Conservation (phyloP, 2,888 invertebrate genomes). For the Tyria jacobaeae region DNA sequence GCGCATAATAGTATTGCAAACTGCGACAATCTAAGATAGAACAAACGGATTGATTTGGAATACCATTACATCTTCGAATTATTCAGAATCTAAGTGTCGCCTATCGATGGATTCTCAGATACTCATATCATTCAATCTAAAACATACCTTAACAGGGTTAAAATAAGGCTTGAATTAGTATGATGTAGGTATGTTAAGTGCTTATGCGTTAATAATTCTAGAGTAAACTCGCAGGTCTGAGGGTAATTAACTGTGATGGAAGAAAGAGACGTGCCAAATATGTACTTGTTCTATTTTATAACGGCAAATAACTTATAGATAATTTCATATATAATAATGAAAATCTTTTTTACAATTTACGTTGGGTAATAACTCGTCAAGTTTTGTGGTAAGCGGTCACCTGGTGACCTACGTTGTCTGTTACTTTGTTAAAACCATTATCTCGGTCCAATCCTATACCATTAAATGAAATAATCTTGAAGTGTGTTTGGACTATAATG, state of each 20-base stretch:
- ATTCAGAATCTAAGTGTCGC: conserved; percentile 52
- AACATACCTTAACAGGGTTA: conserved; percentile 23
- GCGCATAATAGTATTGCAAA: background rate
- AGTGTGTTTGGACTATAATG: too few relatives aligned
- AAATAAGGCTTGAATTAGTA: conserved; percentile 33
- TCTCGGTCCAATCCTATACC: too few relatives aligned
- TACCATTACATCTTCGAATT: conserved; percentile 46
- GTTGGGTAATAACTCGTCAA: too few relatives aligned
- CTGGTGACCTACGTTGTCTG: too few relatives aligned
- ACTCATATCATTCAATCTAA: conserved; percentile 15
- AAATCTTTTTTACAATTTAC: too few relatives aligned
- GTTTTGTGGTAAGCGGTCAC: too few relatives aligned
- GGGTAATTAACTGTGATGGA: conserved; percentile 36
- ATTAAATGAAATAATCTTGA: too few relatives aligned
- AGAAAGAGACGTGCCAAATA: background rate
- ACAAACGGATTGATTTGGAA: conserved; percentile 47
- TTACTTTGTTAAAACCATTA: too few relatives aligned
- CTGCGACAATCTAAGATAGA: conserved; percentile 26
- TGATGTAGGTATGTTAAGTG: conserved; percentile 24
- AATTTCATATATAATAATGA: too few relatives aligned
- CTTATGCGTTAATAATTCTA: conserved; percentile 62
- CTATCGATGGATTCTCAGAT: conserved; percentile 53
- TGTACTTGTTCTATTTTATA: too few relatives aligned
- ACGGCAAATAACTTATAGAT: too few relatives aligned
- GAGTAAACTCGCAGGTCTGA: conserved; percentile 54